A percentile compares a stretch with the other conserved stretches of the same genome.
These are phyloP conservation scores for Drosophila truncata DNA, from an alignment of 1,140 invertebrate genomes.

Conservation along the genomic window DNA sequence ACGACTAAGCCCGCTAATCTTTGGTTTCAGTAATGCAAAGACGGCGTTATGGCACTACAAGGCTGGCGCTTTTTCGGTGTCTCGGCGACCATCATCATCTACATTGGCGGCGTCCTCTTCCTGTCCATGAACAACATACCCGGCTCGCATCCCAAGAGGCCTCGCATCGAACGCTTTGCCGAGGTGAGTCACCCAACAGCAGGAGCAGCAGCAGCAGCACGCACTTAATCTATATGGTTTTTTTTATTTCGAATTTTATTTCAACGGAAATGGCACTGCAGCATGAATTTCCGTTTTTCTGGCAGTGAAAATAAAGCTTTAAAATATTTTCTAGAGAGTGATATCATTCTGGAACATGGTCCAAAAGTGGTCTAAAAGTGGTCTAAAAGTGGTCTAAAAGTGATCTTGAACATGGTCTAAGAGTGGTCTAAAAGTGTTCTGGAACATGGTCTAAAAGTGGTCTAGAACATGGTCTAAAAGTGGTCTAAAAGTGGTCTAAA, in stretches of 20 bases:
- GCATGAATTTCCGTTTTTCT: neutral
- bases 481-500: too few relatives aligned
- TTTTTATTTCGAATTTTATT: too few relatives aligned
- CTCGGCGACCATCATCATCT: slow-evolving; percentile 86
- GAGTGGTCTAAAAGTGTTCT: too few relatives aligned
- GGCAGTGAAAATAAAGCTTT: neutral
- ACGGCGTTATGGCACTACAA: slow-evolving; percentile 84
- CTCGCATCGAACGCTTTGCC: slow-evolving; percentile 68
- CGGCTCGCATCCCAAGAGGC: slow-evolving; percentile 84
- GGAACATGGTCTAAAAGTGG: too few relatives aligned
- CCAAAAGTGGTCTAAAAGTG: too few relatives aligned
- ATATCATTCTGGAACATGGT: too few relatives aligned
- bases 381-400: too few relatives aligned
- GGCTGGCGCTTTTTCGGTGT: slow-evolving; percentile 87
- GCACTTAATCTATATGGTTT: neutral
- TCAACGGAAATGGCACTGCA: neutral
- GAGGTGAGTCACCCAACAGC: slow-evolving; percentile 60
- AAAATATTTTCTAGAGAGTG: neutral
- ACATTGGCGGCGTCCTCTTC: slow-evolving; percentile 87
- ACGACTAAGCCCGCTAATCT: slow-evolving; percentile 12
- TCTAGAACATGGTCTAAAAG: too few relatives aligned
- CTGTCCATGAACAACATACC: slow-evolving; percentile 87
- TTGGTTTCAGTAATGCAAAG: slow-evolving; percentile 80
- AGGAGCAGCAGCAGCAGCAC: too few relatives aligned
- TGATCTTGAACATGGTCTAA: too few relatives aligned